These are phyloP conservation scores for Triplophysa siluroides DNA, from an alignment of 2,113 vertebrate genomes.

Conservation along the genomic window DNA sequence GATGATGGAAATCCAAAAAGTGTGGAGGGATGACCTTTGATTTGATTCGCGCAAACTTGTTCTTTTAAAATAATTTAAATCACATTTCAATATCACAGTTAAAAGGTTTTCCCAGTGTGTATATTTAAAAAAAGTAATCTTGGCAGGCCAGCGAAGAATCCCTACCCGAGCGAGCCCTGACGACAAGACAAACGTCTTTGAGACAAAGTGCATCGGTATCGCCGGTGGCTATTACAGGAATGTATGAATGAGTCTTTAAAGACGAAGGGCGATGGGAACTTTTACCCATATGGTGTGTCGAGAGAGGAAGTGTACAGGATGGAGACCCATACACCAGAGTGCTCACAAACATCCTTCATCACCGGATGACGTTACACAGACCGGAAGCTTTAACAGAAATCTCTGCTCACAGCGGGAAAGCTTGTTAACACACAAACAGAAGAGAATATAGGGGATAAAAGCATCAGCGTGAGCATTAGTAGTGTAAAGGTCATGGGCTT, in stretches of 20 bases:
- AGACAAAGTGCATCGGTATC: not conserved
- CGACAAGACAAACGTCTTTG: not conserved
- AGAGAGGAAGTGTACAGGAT: constrained; percentile 35
- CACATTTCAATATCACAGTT: no score
- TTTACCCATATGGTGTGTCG: not conserved
- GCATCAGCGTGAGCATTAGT: not conserved
- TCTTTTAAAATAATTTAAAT: no score
- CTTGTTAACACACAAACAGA: constrained; percentile 8
- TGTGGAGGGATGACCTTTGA: not conserved
- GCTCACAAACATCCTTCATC: constrained; percentile 47
- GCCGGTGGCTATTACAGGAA: not conserved
- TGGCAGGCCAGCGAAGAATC: not conserved
- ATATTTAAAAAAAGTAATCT: not conserved
- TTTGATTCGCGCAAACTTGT: not conserved
- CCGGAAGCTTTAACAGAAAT: constrained; percentile 51
- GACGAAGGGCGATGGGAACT: not conserved
- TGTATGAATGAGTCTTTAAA: not conserved
- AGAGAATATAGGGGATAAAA: constrained; percentile 14
- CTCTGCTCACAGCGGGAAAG: constrained; percentile 41
- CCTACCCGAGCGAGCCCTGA: not conserved
- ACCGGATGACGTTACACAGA: constrained; percentile 45
- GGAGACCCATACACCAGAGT: constrained; percentile 20
- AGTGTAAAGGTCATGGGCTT: no score
- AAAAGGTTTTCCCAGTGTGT: no score
- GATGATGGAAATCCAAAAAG: not conserved